Percentiles rank a stretch among this genome's conserved stretches.
Conservation (phyloP, 2,797 vertebrate species). For the Buphagus erythrorhynchus region DNA sequence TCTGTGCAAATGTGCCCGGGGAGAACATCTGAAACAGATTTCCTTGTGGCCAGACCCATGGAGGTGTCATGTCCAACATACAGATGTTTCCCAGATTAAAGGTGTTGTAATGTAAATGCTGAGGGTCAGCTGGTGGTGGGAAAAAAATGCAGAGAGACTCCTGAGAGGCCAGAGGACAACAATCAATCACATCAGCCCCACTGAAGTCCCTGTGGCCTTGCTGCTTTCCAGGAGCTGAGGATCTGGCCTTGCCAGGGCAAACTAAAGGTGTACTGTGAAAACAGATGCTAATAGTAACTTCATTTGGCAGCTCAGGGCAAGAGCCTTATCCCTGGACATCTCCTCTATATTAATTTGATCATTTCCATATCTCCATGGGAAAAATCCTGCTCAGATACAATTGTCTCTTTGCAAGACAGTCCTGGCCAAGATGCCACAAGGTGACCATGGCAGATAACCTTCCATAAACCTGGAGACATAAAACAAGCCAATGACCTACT, state of each 20-base stretch:
- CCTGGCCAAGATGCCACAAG: slow-evolving; percentile 50
- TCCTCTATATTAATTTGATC: slow-evolving; percentile 29
- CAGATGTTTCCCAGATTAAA: background rate
- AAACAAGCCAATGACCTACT: slow-evolving; percentile 71
- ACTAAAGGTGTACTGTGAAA: background rate
- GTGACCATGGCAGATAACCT: slow-evolving; percentile 67
- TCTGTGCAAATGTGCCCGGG: background rate
- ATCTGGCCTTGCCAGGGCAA: background rate
- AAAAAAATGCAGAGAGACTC: background rate
- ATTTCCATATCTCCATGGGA: slow-evolving; percentile 42
- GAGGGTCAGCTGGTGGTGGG: background rate
- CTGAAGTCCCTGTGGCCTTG: background rate
- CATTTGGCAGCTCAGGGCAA: slow-evolving; percentile 27
- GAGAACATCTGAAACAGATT: background rate
- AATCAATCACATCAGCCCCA: background rate
- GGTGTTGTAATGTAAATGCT: background rate
- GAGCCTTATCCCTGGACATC: slow-evolving; percentile 4
- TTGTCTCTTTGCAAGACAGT: slow-evolving; percentile 5
- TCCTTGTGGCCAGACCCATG: background rate
- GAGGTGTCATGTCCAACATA: background rate
- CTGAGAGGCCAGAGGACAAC: background rate
- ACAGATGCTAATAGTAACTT: slow-evolving; percentile 43
- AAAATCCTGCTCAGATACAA: slow-evolving; percentile 32
- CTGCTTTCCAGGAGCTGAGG: background rate
- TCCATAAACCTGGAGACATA: slow-evolving; percentile 69